Percentiles rank a stretch among this genome's conserved stretches.
These are phyloP conservation scores for Branchipolynoe longqiensis DNA, from an alignment of 2,888 invertebrate genomes.

Conservation along the genomic window DNA sequence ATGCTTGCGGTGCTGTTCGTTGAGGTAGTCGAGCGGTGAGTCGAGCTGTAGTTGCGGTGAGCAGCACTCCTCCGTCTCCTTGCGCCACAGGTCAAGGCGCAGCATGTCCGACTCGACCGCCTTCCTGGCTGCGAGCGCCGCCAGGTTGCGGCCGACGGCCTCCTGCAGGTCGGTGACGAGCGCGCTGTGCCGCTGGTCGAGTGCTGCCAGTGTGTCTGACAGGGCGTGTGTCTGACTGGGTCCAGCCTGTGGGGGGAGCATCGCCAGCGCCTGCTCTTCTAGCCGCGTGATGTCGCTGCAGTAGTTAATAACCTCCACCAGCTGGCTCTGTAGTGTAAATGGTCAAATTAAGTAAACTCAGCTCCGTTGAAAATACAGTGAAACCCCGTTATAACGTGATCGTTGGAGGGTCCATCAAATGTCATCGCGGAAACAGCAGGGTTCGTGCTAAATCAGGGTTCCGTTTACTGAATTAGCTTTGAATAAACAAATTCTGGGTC, in stretches of 20 bases:
- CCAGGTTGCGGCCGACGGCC: conserved; percentile 87
- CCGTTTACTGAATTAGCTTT: too few species aligned
- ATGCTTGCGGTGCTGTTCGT: conserved; percentile 91
- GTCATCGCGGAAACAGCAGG: too few species aligned
- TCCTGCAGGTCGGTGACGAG: conserved; percentile 89
- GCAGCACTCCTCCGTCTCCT: conserved; percentile 92
- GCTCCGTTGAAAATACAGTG: too few species aligned
- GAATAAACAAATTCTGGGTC: too few species aligned
- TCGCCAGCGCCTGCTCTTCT: conserved; percentile 5
- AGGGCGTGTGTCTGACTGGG: conserved; percentile 32
- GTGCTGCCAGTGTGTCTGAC: conserved; percentile 83
- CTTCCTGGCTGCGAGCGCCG: conserved; percentile 89
- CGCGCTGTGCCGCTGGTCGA: conserved; percentile 88
- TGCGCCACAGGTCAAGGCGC: conserved; percentile 92
- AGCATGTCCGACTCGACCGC: conserved; percentile 91
- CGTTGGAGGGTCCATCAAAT: too few species aligned
- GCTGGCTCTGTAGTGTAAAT: conserved; percentile 27
- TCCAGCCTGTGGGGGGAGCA: conserved; percentile 22
- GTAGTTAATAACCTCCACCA: conserved; percentile 44
- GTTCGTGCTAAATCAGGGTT: too few species aligned
- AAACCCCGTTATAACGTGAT: too few species aligned
- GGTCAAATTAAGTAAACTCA: too few species aligned
- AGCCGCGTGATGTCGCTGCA: not conserved
- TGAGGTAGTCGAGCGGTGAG: conserved; percentile 90
- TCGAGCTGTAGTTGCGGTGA: conserved; percentile 89